A percentile compares a stretch with the other conserved stretches of the same genome.
phyloP scores from a whole-genome alignment of 1,140 invertebrate species.

The Drosophila sp. region DNA sequence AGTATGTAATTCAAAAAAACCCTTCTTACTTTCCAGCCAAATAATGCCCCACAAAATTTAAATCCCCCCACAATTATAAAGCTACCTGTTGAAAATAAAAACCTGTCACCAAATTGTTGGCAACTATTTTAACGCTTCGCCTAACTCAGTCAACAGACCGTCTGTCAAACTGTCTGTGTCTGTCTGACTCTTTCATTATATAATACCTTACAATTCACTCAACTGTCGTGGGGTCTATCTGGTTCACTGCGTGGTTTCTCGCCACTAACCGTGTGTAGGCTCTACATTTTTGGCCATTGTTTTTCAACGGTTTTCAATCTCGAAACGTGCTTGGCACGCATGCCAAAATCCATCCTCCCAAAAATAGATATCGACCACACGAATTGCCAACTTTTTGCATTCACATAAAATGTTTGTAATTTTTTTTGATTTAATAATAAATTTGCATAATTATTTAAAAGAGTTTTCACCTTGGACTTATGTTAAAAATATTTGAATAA shows the following conservation, averaged over 20 bases:
- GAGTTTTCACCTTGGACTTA: conserved; percentile 48
- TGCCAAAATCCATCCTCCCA: conserved; percentile 38
- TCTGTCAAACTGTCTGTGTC: conserved; percentile 11
- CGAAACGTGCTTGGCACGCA: conserved; percentile 77
- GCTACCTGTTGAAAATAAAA: neutral
- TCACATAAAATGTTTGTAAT: conserved; percentile 45
- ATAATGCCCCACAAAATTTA: neutral
- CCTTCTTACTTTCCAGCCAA: neutral
- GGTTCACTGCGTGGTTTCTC: conserved; percentile 34
- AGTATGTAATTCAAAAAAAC: too few relatives aligned
- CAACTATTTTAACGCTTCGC: conserved; percentile 68
- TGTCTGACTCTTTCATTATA: conserved; percentile 54
- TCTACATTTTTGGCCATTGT: conserved; percentile 32
- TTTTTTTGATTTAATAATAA: conserved; percentile 44
- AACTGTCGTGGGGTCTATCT: conserved; percentile 33
- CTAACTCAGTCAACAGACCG: conserved; percentile 34
- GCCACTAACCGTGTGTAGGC: conserved; percentile 43
- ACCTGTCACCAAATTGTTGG: conserved; percentile 50
- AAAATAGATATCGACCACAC: conserved; percentile 5
- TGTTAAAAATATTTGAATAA: conserved; percentile 14
- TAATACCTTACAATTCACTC: conserved; percentile 50
- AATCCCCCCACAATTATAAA: conserved; percentile 5
- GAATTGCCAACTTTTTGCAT: conserved; percentile 38
- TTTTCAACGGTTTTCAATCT: conserved; percentile 28
- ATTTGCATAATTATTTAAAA: conserved; percentile 17